Percentiles rank a stretch among this genome's conserved stretches.
phyloP scores from a whole-genome alignment of 2,888 invertebrate genomes.

The Stramonita haemastoma region DNA sequence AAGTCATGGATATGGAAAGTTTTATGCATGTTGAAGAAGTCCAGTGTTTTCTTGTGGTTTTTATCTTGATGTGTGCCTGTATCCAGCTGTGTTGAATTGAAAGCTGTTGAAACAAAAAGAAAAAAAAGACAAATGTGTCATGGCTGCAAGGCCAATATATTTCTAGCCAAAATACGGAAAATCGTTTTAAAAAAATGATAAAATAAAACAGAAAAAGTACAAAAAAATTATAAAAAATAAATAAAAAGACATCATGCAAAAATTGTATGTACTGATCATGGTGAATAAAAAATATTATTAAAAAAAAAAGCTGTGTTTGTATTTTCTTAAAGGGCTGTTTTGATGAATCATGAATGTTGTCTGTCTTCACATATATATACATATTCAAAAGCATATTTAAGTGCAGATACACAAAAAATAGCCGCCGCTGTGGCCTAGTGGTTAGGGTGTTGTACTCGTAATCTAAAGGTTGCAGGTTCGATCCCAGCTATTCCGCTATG shows the following conservation, averaged over 20 bases:
- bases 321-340: not conserved
- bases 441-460: too few species aligned
- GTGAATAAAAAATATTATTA: conserved; percentile 27
- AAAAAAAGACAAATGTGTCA: conserved; percentile 39
- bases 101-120: conserved; percentile 5
- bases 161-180: conserved; percentile 41
- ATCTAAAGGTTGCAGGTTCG: too few species aligned
- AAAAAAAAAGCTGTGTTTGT: not conserved
- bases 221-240: not conserved
- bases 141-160: conserved; percentile 42
- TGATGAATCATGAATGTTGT: too few species aligned
- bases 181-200: not conserved
- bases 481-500: too few species aligned
- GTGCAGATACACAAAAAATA: too few species aligned
- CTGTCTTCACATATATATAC: too few species aligned
- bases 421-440: too few species aligned
- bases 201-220: not conserved
- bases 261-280: conserved; percentile 42
- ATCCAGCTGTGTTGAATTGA: conserved; percentile 19
- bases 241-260: conserved; percentile 30
- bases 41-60: conserved; percentile 19
- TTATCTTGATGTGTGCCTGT: conserved; percentile 38
- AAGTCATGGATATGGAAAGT: conserved; percentile 1
- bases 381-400: too few species aligned
- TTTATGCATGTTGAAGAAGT: conserved; percentile 27